These are phyloP conservation scores for Hyles lineata DNA, from an alignment of 2,888 invertebrate genomes.

Conservation along the genomic window DNA sequence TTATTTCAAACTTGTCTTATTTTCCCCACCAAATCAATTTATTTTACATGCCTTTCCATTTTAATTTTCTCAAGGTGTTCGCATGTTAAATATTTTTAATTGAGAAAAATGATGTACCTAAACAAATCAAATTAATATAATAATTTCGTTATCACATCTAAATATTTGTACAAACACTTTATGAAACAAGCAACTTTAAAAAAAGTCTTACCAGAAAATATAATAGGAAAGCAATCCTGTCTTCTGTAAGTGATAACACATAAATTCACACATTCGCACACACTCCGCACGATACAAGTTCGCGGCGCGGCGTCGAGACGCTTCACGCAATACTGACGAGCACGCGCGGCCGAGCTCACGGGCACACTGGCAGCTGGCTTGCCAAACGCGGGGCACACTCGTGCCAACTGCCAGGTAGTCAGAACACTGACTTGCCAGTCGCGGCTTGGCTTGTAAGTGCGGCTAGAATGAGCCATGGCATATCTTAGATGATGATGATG, in stretches of 20 bases:
- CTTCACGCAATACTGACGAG: not conserved
- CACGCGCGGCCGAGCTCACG: not conserved
- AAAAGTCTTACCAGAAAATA: not conserved
- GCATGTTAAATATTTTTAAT: no score
- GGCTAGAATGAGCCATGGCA: no score
- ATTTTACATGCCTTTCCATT: no score
- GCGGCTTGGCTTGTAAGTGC: no score
- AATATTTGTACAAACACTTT: not conserved
- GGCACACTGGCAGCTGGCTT: conserved; percentile 14
- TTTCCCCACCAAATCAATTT: no score
- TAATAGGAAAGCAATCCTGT: conserved; percentile 12
- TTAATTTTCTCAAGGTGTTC: no score
- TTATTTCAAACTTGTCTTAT: no score
- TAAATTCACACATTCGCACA: conserved; percentile 21
- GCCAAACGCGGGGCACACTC: not conserved
- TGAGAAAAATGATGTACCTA: no score
- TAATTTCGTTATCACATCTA: not conserved
- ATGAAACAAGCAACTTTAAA: no score
- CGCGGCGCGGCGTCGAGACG: not conserved
- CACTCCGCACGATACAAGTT: conserved; percentile 17
- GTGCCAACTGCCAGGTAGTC: no score
- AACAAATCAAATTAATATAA: not conserved
- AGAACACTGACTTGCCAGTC: no score
- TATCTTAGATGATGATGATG: no score
- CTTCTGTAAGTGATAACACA: not conserved